Conservation (phyloP, 2,797 vertebrate species). For the Perodicticus potto region DNA sequence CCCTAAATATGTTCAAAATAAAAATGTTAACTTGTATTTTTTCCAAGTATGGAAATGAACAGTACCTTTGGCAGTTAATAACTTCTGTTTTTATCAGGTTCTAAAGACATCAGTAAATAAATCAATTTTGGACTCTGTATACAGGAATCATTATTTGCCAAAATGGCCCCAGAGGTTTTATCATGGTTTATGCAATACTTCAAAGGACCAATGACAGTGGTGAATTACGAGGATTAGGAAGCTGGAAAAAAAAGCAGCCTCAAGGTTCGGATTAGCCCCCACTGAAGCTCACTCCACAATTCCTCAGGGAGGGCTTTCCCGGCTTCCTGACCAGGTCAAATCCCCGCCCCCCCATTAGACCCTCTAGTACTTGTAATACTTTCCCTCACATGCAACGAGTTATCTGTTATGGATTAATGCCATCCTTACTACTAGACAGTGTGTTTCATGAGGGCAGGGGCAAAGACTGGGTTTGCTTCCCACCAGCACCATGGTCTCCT, state of each 20-base stretch:
- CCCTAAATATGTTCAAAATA: slow-evolving; percentile 39
- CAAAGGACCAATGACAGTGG: slow-evolving; percentile 68
- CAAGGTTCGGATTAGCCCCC: background rate
- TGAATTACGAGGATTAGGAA: slow-evolving; percentile 60
- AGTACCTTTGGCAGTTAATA: slow-evolving; percentile 52
- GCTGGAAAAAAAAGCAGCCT: background rate
- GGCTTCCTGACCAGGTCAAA: background rate
- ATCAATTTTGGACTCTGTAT: slow-evolving; percentile 79
- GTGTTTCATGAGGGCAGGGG: background rate
- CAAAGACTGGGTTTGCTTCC: background rate
- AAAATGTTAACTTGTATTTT: slow-evolving; percentile 14
- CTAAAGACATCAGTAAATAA: slow-evolving; percentile 74
- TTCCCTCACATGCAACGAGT: background rate
- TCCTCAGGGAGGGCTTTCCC: background rate
- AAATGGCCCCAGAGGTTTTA: slow-evolving; percentile 66
- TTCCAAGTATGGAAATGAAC: slow-evolving; percentile 17
- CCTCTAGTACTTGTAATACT: background rate
- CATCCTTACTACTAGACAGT: background rate
- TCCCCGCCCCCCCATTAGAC: background rate
- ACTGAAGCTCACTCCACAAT: background rate
- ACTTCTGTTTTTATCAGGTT: slow-evolving; percentile 66
- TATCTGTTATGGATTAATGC: background rate
- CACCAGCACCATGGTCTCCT: background rate
- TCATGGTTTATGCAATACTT: slow-evolving; percentile 71
- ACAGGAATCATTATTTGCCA: slow-evolving; percentile 68